Evolutionary conservation across 2,113 vertebrate species (phyloP).

Genomic region (Silurus glanis): DNA sequence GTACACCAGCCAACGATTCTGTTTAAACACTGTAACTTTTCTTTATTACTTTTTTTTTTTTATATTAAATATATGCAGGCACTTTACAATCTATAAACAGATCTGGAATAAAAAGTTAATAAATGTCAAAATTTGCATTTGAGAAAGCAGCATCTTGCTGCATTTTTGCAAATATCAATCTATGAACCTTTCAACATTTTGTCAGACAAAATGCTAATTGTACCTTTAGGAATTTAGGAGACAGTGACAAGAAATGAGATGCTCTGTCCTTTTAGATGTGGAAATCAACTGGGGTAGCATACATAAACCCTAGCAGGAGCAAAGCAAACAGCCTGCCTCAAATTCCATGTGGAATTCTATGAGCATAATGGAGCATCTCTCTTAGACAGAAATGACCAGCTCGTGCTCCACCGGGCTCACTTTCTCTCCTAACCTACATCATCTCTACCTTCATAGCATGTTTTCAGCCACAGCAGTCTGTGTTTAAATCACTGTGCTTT

Average conservation of each 20-base stretch:
- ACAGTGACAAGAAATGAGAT: slow-evolving; percentile 99
- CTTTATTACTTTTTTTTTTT: slow-evolving; percentile 75
- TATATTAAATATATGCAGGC: slow-evolving; percentile 97
- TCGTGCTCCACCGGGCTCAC: slow-evolving; percentile 3
- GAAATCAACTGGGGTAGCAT: slow-evolving; percentile 90
- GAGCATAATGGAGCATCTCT: slow-evolving; percentile 46
- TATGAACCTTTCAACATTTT: slow-evolving; percentile 99
- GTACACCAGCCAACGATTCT: slow-evolving; percentile 96
- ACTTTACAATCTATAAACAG: slow-evolving; percentile 99
- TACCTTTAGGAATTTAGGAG: slow-evolving; percentile 99
- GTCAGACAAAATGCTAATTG: slow-evolving; percentile 99
- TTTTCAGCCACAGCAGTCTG: background rate
- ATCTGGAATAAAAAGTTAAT: slow-evolving; percentile 99
- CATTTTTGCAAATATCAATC: slow-evolving; percentile 99
- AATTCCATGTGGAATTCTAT: slow-evolving; percentile 51
- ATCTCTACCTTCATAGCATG: background rate
- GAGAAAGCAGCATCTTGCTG: slow-evolving; percentile 84
- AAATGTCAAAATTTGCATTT: slow-evolving; percentile 99
- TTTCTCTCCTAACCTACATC: slow-evolving; percentile 6
- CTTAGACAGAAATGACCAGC: slow-evolving; percentile 32
- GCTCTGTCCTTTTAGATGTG: slow-evolving; percentile 97
- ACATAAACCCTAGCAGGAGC: slow-evolving; percentile 85
- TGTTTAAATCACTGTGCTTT: background rate
- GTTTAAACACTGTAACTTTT: slow-evolving; percentile 99
- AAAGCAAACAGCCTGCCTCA: slow-evolving; percentile 66